These are phyloP conservation scores for Sebastolobus alascanus DNA, from an alignment of 2,797 vertebrate species.

Conservation along the genomic window DNA sequence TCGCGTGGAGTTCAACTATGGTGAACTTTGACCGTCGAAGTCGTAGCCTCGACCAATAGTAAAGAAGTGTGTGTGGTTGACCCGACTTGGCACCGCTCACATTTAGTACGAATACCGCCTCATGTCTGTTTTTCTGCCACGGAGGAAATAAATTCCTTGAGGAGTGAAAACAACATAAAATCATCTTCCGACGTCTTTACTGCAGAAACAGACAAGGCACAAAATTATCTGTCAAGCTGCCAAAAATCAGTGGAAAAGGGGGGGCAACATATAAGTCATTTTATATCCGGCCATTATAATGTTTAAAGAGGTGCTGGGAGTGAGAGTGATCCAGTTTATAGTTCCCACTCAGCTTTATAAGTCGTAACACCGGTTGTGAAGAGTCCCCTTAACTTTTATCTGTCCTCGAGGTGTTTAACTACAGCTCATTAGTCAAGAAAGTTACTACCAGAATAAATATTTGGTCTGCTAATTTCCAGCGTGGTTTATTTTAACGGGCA, in stretches of 20 bases:
- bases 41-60: too few relatives aligned
- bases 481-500: constrained; percentile 44
- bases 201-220: too few relatives aligned
- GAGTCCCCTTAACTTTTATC: neutral
- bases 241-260: neutral
- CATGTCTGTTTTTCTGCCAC: too few relatives aligned
- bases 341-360: neutral
- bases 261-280: neutral
- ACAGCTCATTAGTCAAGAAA: neutral
- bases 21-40: too few relatives aligned
- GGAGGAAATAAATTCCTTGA: too few relatives aligned
- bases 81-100: too few relatives aligned
- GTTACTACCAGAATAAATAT: constrained; percentile 26
- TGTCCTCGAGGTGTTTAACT: constrained; percentile 28
- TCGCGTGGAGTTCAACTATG: too few relatives aligned
- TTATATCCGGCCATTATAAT: neutral
- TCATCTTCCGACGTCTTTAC: too few relatives aligned
- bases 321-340: neutral
- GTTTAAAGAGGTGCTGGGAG: neutral
- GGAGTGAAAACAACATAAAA: too few relatives aligned
- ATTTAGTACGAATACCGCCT: too few relatives aligned
- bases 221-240: rapidly evolving
- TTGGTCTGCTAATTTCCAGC: constrained; percentile 30
- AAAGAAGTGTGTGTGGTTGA: too few relatives aligned
- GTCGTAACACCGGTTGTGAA: neutral